phyloP scores from a whole-genome alignment of 2,113 vertebrate species.

The Machaerirhynchus nigripectus region DNA sequence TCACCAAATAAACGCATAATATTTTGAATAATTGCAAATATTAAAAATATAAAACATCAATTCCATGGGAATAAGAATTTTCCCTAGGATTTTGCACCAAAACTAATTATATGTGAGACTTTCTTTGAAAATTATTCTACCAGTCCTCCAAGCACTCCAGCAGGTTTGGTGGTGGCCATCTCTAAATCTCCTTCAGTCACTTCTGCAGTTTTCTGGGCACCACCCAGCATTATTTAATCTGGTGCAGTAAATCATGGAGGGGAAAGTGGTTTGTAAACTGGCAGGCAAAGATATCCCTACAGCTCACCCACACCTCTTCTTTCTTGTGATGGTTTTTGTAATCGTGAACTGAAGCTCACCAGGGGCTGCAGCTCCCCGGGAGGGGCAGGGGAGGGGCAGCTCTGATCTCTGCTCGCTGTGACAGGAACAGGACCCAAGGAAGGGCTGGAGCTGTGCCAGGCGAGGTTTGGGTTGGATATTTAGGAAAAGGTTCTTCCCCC shows the following conservation, averaged over 20 bases:
- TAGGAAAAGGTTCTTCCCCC: neutral
- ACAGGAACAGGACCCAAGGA: neutral
- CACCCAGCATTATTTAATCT: neutral
- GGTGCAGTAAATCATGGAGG: neutral
- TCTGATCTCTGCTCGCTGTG: neutral
- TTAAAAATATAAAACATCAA: neutral
- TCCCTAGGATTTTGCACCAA: neutral
- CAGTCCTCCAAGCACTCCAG: neutral
- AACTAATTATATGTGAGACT: neutral
- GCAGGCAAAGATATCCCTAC: neutral
- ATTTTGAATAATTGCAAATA: neutral
- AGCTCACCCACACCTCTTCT: neutral
- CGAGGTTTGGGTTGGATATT: fast-evolving
- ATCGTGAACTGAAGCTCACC: too few relatives aligned
- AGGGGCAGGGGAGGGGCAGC: neutral
- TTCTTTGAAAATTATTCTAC: neutral
- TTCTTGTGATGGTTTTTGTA: neutral
- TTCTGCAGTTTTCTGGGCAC: neutral
- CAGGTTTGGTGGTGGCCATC: neutral
- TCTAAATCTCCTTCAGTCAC: neutral
- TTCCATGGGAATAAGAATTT: neutral
- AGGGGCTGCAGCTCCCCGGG: neutral
- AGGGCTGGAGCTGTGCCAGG: neutral
- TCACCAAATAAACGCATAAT: neutral
- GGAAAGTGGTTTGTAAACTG: neutral